Evolutionary conservation across 2,113 vertebrate species (phyloP).

Genomic region (Protobothrops mucrosquamatus): DNA sequence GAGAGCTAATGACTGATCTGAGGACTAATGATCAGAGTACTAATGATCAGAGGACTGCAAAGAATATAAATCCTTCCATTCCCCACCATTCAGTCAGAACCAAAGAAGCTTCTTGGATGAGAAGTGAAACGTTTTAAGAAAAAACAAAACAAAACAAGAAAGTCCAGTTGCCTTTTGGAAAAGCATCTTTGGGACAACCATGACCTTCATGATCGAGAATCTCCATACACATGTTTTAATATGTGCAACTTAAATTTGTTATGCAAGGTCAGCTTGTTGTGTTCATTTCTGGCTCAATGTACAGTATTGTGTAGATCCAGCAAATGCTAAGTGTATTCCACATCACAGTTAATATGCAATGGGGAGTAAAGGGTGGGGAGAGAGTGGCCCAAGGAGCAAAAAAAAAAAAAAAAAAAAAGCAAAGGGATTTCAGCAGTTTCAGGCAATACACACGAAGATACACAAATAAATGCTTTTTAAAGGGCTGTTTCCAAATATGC

Average conservation of each 20-base stretch:
- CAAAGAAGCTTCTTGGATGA: too few relatives aligned
- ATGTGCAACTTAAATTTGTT: neutral
- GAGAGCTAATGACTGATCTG: too few relatives aligned
- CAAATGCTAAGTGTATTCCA: neutral
- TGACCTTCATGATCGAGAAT: neutral
- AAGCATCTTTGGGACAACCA: neutral
- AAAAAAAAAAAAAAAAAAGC: neutral
- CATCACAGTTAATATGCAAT: neutral
- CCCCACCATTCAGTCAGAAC: too few relatives aligned
- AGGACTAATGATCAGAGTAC: neutral
- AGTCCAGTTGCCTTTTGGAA: too few relatives aligned
- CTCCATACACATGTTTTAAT: neutral
- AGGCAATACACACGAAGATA: neutral
- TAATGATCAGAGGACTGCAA: neutral
- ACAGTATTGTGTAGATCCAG: neutral
- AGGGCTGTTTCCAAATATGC: conserved; percentile 25
- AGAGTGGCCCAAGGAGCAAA: neutral
- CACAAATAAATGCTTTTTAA: conserved; percentile 30
- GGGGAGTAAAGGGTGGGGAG: neutral
- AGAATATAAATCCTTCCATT: neutral
- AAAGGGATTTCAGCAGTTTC: neutral
- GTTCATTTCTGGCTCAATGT: neutral
- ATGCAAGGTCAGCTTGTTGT: neutral
- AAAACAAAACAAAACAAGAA: too few relatives aligned
- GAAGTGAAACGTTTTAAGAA: too few relatives aligned